phyloP scores from a whole-genome alignment of 2,797 vertebrate species.

The Propithecus perrieri region DNA sequence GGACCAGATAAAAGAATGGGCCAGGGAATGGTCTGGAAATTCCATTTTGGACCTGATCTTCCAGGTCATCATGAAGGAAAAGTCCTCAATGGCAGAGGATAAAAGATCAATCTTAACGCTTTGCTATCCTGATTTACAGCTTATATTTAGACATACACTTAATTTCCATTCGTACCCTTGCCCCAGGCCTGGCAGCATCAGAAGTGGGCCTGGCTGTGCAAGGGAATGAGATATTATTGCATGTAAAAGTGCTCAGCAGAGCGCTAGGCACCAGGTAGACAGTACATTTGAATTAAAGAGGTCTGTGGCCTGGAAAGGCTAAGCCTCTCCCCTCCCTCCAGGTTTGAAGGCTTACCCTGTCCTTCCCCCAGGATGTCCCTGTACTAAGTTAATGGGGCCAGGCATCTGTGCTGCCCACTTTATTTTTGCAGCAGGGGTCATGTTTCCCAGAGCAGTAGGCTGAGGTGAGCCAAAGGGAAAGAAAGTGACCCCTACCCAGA shows the following conservation, averaged over 20 bases:
- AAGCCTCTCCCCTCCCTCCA: neutral
- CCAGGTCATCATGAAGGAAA: neutral
- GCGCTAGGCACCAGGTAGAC: neutral
- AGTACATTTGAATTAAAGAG: neutral
- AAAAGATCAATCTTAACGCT: neutral
- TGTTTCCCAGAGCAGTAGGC: constrained; percentile 57
- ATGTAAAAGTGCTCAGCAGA: neutral
- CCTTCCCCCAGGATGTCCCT: neutral
- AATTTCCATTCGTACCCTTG: neutral
- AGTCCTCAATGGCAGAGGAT: neutral
- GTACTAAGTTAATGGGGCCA: neutral
- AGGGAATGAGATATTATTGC: neutral
- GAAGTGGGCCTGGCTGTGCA: neutral
- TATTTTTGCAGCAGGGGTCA: constrained; percentile 75
- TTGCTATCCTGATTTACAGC: neutral
- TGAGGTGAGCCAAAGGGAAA: constrained; percentile 56
- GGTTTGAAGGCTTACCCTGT: neutral
- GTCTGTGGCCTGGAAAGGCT: neutral
- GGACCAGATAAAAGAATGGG: neutral
- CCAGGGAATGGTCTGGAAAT: neutral
- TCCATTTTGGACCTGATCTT: neutral
- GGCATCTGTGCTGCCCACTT: neutral
- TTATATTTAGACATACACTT: neutral
- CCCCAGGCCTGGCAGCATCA: neutral
- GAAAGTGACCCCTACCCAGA: constrained; percentile 58